A percentile compares a stretch with the other conserved stretches of the same genome.
Evolutionary conservation across 2,113 vertebrate species (phyloP).

Genomic region (Neopipo cinnamomea): DNA sequence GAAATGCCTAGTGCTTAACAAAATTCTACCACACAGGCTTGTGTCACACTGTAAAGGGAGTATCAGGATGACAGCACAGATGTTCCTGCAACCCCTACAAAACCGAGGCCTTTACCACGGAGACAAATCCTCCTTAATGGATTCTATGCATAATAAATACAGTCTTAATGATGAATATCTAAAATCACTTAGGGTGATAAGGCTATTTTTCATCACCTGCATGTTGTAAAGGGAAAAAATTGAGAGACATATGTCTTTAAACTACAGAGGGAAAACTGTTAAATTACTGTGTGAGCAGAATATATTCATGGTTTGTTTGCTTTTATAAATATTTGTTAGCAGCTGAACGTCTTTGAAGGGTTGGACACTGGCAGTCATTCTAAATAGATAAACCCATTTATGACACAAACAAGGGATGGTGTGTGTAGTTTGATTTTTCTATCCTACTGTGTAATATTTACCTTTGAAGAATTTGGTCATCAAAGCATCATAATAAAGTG

Average conservation of each 20-base stretch:
- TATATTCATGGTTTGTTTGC: neutral
- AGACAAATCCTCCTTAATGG: neutral
- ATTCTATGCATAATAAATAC: neutral
- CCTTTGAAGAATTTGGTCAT: neutral
- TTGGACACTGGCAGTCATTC: neutral
- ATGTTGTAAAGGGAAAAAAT: neutral
- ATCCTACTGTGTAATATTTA: neutral
- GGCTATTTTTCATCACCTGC: conserved; percentile 16
- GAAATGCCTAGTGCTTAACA: neutral
- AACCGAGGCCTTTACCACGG: neutral
- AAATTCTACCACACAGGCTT: neutral
- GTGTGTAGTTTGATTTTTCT: neutral
- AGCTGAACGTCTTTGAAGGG: neutral
- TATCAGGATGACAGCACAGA: neutral
- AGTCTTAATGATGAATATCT: conserved; percentile 6
- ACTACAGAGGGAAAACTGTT: neutral
- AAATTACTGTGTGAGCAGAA: neutral
- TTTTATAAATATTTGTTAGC: neutral
- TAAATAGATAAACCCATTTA: neutral
- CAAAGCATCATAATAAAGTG: neutral
- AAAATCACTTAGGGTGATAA: neutral
- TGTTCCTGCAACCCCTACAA: neutral
- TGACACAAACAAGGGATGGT: neutral
- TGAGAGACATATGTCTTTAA: neutral
- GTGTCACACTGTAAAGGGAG: neutral